Evolutionary conservation across 2,797 vertebrate species (phyloP).

Genomic region (Chanos chanos): DNA sequence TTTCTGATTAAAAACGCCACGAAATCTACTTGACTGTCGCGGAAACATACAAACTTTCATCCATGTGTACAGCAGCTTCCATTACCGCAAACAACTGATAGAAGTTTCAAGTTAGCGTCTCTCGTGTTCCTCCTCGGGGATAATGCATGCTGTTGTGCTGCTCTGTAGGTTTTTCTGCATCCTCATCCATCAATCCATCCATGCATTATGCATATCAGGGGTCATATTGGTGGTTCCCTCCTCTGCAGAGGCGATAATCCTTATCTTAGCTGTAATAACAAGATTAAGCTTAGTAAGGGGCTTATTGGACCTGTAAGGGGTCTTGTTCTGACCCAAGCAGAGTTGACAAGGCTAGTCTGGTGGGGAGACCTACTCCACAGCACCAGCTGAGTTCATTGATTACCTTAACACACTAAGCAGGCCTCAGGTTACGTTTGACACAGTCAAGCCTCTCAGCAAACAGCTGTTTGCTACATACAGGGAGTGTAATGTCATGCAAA

Average conservation of each 20-base stretch:
- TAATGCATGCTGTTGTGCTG: conserved; percentile 44
- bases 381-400: conserved; percentile 39
- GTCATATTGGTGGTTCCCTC: conserved; percentile 44
- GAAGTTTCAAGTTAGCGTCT: conserved; percentile 39
- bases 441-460: conserved; percentile 38
- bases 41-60: conserved; percentile 32
- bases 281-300: conserved; percentile 46
- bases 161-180: conserved; percentile 44
- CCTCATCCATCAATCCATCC: conserved; percentile 52
- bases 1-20: too few species aligned
- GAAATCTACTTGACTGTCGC: too few species aligned
- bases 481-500: conserved; percentile 39
- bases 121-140: conserved; percentile 35
- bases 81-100: conserved; percentile 45
- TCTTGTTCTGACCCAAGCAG: conserved; percentile 40
- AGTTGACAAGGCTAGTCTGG: conserved; percentile 43
- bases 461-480: conserved; percentile 41
- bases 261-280: conserved; percentile 56
- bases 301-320: conserved; percentile 39
- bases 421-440: conserved; percentile 27
- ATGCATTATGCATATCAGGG: conserved; percentile 54
- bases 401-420: conserved; percentile 45
- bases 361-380: conserved; percentile 34
- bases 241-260: conserved; percentile 46
- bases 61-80: conserved; percentile 26